phyloP scores from a whole-genome alignment of 1,140 invertebrate species.

The Hetaerina americana region DNA sequence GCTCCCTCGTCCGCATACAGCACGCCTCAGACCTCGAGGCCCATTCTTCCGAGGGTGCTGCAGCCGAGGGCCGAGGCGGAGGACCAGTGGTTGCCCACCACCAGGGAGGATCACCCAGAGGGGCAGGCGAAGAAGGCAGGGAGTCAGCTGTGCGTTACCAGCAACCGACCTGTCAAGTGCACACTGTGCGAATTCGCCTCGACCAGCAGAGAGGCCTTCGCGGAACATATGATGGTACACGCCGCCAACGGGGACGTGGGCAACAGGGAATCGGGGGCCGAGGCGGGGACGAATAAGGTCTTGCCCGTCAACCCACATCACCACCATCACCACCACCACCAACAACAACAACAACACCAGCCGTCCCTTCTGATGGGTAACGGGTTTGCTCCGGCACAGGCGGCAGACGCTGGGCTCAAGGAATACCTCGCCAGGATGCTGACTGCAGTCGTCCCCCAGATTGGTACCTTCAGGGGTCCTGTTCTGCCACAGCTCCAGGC shows the following conservation, averaged over 20 bases:
- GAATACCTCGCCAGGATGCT: constrained; percentile 18
- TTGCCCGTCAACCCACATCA: too few species aligned
- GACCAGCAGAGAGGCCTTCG: constrained; percentile 24
- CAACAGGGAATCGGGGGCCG: not conserved
- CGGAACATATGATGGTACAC: constrained; percentile 31
- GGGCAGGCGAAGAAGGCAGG: not conserved
- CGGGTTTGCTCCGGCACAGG: not conserved
- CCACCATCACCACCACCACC: too few species aligned
- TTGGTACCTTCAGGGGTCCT: not conserved
- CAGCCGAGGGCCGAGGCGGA: not conserved
- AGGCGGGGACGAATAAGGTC: too few species aligned
- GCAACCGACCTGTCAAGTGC: constrained; percentile 23
- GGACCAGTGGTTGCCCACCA: too few species aligned
- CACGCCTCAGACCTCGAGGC: not conserved
- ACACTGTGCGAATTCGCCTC: constrained; percentile 30
- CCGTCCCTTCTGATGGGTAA: not conserved
- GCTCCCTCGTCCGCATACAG: not conserved
- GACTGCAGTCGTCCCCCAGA: not conserved
- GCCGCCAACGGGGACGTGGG: constrained; percentile 13
- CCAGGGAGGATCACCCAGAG: not conserved
- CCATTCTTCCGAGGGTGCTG: not conserved
- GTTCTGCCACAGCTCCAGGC: not conserved
- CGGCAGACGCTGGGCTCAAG: constrained; percentile 7
- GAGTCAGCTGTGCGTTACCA: not conserved
- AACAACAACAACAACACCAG: not conserved